Conservation (phyloP, 2,797 vertebrate genomes). For the Cryptoprocta ferox region DNA sequence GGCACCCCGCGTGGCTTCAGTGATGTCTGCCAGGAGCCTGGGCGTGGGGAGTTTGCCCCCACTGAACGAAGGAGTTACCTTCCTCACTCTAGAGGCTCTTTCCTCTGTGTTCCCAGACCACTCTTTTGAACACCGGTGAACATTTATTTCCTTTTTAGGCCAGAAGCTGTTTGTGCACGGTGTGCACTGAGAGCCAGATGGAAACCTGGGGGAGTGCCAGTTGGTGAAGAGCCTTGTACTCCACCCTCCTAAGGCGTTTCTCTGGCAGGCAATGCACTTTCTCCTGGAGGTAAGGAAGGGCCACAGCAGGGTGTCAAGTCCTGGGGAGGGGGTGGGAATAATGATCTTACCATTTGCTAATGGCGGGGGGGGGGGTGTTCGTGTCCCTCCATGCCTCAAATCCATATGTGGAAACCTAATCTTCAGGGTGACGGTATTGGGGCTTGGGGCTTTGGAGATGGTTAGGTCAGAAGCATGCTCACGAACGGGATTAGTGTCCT, state of each 20-base stretch:
- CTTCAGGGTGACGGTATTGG: neutral
- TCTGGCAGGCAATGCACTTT: neutral
- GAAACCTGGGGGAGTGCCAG: neutral
- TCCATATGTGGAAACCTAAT: neutral
- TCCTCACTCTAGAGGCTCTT: neutral
- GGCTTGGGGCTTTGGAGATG: neutral
- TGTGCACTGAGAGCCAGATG: neutral
- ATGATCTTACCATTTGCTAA: neutral
- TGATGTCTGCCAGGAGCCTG: neutral
- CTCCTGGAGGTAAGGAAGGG: neutral
- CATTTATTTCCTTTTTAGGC: neutral
- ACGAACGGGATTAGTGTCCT: neutral
- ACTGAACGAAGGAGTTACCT: neutral
- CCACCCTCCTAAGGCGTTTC: neutral
- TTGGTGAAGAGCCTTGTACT: neutral
- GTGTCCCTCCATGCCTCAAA: neutral
- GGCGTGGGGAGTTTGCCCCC: no score
- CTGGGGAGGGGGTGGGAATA: neutral
- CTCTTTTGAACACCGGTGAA: neutral
- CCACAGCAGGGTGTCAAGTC: neutral
- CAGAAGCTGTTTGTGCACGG: neutral
- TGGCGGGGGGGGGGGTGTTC: neutral
- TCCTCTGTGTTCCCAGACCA: neutral
- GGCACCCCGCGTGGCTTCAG: neutral
- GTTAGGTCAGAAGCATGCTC: neutral